phyloP scores from a whole-genome alignment of 2,113 vertebrate species.

The Scatophagus argus region DNA sequence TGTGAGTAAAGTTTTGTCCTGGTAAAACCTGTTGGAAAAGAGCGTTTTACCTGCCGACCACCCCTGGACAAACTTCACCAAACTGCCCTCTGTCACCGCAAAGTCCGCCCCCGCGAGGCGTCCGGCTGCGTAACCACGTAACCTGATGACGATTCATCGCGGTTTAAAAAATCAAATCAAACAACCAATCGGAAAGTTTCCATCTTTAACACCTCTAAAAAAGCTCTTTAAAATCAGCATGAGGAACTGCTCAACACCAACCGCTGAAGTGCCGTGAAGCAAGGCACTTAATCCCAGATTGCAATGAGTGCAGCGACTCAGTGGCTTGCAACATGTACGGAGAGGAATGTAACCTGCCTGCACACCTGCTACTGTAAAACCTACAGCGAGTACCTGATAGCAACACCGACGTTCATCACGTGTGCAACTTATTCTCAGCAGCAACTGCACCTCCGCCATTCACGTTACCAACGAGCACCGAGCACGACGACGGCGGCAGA shows the following conservation, averaged over 20 bases:
- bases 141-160: constrained; percentile 21
- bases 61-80: not conserved
- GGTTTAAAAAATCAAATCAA: not conserved
- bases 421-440: not conserved
- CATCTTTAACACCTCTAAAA: not conserved
- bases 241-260: constrained; percentile 3
- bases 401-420: not conserved
- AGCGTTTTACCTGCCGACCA: not conserved
- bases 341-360: constrained; percentile 4
- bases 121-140: not conserved
- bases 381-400: not conserved
- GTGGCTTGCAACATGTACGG: not conserved
- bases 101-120: too few species aligned
- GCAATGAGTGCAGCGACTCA: constrained; percentile 23
- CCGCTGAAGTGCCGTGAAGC: constrained; percentile 50
- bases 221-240: constrained; percentile 5
- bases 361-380: not conserved
- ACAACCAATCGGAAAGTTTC: not conserved
- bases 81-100: not conserved
- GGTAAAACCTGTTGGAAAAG: constrained; percentile 28
- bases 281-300: constrained; percentile 60
- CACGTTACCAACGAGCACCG: constrained; percentile 21
- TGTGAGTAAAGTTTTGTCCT: not conserved
- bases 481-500: not conserved
- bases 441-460: constrained; percentile 1